Conservation (phyloP, 2,888 invertebrate genomes). For the Amphipoea lucens region DNA sequence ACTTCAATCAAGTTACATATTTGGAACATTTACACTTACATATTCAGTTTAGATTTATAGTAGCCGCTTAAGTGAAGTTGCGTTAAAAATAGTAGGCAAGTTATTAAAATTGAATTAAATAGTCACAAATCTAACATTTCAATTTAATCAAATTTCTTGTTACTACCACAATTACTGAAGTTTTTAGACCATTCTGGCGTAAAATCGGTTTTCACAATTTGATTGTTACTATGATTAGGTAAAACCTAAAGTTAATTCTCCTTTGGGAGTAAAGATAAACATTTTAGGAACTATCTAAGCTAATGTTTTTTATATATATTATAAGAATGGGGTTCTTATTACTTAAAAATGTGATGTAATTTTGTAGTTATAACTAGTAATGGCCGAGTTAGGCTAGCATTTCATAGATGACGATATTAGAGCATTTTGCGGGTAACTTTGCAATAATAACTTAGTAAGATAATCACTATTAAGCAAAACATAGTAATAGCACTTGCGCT, state of each 20-base stretch:
- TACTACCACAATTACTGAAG: not conserved
- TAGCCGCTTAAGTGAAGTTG: not conserved
- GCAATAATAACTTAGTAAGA: constrained; percentile 65
- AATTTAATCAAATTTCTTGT: not conserved
- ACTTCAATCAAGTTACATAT: not conserved
- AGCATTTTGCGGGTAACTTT: constrained; percentile 74
- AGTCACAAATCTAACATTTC: not conserved
- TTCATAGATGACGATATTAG: constrained; percentile 66
- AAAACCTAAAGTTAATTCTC: constrained; percentile 8
- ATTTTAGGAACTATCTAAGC: constrained; percentile 11
- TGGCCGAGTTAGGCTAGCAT: constrained; percentile 69
- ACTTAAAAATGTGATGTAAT: constrained; percentile 81
- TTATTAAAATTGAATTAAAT: not conserved
- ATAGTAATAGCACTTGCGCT: constrained; percentile 62
- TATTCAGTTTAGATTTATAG: not conserved
- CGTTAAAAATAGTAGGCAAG: not conserved
- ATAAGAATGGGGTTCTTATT: constrained; percentile 69
- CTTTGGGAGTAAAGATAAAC: constrained; percentile 2
- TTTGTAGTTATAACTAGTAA: constrained; percentile 74
- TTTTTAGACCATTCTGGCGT: not conserved
- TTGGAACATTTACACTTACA: not conserved
- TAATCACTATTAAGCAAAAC: constrained; percentile 57
- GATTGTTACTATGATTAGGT: constrained; percentile 14
- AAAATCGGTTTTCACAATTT: constrained; percentile 13
- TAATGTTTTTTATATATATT: not conserved